Evolutionary conservation across 2,797 vertebrate species (phyloP).

Genomic region (Melanotaenia parkinsoni): DNA sequence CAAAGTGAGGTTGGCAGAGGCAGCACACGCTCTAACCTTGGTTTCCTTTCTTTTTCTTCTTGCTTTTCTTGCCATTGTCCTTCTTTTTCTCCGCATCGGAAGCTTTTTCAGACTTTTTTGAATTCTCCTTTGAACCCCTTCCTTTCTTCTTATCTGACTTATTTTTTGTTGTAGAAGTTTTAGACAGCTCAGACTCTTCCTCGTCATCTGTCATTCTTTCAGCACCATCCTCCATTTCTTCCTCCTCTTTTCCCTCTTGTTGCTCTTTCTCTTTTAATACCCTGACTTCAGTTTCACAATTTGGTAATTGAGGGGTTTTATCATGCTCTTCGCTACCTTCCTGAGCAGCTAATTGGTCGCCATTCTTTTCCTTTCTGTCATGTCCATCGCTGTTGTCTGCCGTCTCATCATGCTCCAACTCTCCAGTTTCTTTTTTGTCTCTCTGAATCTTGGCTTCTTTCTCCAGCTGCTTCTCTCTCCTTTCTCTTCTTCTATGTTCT

Average conservation of each 20-base stretch:
- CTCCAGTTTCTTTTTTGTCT: constrained; percentile 30
- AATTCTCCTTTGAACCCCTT: constrained; percentile 46
- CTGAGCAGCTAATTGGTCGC: constrained; percentile 12
- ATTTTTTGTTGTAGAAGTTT: constrained; percentile 60
- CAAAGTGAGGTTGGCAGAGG: constrained; percentile 31
- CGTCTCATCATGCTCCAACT: constrained; percentile 34
- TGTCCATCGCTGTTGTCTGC: not conserved
- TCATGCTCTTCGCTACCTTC: not conserved
- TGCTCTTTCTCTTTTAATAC: constrained; percentile 18
- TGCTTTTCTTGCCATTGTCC: constrained; percentile 67
- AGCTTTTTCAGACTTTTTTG: constrained; percentile 55
- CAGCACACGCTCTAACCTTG: constrained; percentile 77
- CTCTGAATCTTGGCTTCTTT: constrained; percentile 47
- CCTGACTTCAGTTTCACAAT: constrained; percentile 12
- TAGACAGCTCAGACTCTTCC: constrained; percentile 40
- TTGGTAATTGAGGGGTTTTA: constrained; percentile 11
- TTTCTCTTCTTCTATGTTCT: constrained; percentile 68
- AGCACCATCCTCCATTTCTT: constrained; percentile 21
- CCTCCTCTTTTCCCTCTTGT: constrained; percentile 21
- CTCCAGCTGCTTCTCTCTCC: constrained; percentile 65
- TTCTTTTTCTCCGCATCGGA: constrained; percentile 56
- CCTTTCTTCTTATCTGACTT: constrained; percentile 68
- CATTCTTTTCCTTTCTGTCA: constrained; percentile 4
- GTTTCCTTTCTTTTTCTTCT: constrained; percentile 71
- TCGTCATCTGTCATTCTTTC: constrained; percentile 61